These are phyloP conservation scores for Callipepla californica DNA, from an alignment of 2,113 vertebrate genomes.

Conservation along the genomic window DNA sequence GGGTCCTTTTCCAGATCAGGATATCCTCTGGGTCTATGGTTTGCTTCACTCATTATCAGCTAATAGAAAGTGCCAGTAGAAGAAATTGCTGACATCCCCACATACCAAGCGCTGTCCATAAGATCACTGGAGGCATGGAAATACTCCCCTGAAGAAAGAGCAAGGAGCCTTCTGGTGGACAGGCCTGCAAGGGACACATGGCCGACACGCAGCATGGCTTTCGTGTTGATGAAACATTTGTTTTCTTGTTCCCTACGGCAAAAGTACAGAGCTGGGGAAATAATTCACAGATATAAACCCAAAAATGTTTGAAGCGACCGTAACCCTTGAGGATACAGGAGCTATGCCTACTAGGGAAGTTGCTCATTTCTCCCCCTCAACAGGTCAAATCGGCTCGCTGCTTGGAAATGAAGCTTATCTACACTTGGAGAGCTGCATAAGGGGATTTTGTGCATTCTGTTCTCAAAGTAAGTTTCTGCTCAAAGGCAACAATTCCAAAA, in stretches of 20 bases:
- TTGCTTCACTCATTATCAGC: background rate
- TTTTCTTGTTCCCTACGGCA: background rate
- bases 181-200: background rate
- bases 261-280: background rate
- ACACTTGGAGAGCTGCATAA: background rate
- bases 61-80: background rate
- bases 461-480: background rate
- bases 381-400: background rate
- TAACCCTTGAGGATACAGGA: background rate
- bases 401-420: slow-evolving; percentile 1
- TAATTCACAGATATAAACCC: background rate
- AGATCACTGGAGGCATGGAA: background rate
- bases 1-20: background rate
- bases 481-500: background rate
- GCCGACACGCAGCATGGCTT: rapidly evolving
- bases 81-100: background rate
- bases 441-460: background rate
- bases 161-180: background rate
- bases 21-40: background rate
- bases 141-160: background rate
- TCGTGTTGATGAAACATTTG: background rate
- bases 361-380: background rate
- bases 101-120: background rate
- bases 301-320: background rate
- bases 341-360: background rate